Evolutionary conservation across 1,140 invertebrate genomes (phyloP), one percentile per base, ranked within the genome.

Genomic region (Chelonus insularis): DNA sequence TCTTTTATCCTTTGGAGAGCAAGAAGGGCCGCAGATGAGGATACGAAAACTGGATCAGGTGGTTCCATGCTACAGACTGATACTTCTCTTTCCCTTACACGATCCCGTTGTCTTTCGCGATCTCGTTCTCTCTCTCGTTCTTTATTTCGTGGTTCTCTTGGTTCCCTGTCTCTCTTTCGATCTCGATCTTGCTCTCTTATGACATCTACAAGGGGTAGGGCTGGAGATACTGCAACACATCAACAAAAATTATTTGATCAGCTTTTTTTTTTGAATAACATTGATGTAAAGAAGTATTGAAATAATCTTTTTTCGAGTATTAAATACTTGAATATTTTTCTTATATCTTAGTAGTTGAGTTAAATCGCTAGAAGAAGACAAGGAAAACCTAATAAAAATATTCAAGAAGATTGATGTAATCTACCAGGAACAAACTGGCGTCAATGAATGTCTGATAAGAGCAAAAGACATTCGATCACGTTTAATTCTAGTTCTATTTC

Each of bases 1-100:
- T 84, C 83, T 67, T 84, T 84, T 79, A 84, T 83, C 78, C 81
- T 81, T 62, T 84, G 82, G 23, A 84, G 68, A 2, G 84, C 82
- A 29, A 85, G 74, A 16, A 85, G 74, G 5, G 83, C 76, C 18
- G 82, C 81, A 37, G 83, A 76, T 16, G 82, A 81, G 4, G 82
- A 80, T 11, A 79, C 71, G 72, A 79, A 77, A 61, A 81, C 74
- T 39, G 75, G 69, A 66, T 79, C 72, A 59, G 78, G 72, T 65
- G 79, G 71, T 66, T 79, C 79, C 71, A 77, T 76, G 62, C 75
- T 70, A 66, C 75, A 79, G 54, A 74, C 68, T 39, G 77, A 71
- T 55, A 74, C 65, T 45, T 78, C 77, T 23, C 75, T 70, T 47
- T 78, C 74, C 36, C 77, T 64, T 41, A 76, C 77, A 18, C 75